A percentile compares a stretch with the other conserved stretches of the same genome.
These are phyloP conservation scores for Silurus glanis DNA, from an alignment of 2,113 vertebrate species.

Conservation along the genomic window DNA sequence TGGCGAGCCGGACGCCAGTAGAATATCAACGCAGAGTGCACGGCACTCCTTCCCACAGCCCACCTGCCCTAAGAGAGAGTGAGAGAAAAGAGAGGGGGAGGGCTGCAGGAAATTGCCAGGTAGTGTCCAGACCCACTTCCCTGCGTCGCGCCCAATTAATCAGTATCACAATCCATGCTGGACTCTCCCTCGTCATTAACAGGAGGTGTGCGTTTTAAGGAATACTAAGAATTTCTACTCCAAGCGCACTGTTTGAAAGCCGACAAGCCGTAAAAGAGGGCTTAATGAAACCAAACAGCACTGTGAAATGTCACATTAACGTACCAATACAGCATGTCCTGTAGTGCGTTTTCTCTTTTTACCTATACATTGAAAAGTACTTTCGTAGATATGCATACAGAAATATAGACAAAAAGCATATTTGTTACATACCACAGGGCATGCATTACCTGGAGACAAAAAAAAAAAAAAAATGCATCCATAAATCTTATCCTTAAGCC, in stretches of 20 bases:
- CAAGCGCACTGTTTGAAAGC: neutral
- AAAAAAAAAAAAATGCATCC: too few relatives aligned
- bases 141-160: slow-evolving; percentile 79
- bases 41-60: slow-evolving; percentile 73
- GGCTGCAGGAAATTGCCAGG: slow-evolving; percentile 77
- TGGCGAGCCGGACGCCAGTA: slow-evolving; percentile 73
- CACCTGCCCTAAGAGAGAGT: slow-evolving; percentile 69
- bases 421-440: too few relatives aligned
- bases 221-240: neutral
- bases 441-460: too few relatives aligned
- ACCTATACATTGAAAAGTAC: neutral
- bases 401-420: too few relatives aligned
- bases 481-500: too few relatives aligned
- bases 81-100: slow-evolving; percentile 44
- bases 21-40: slow-evolving; percentile 77
- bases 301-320: neutral
- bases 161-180: slow-evolving; percentile 76
- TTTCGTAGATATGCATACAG: too few relatives aligned
- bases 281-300: neutral
- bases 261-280: neutral
- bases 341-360: neutral
- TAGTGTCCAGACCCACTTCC: slow-evolving; percentile 81
- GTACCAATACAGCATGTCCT: neutral
- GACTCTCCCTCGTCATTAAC: slow-evolving; percentile 59
- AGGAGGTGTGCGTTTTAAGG: slow-evolving; percentile 38